Evolutionary conservation across 2,113 vertebrate species (phyloP).

Genomic region (Albula goreensis): DNA sequence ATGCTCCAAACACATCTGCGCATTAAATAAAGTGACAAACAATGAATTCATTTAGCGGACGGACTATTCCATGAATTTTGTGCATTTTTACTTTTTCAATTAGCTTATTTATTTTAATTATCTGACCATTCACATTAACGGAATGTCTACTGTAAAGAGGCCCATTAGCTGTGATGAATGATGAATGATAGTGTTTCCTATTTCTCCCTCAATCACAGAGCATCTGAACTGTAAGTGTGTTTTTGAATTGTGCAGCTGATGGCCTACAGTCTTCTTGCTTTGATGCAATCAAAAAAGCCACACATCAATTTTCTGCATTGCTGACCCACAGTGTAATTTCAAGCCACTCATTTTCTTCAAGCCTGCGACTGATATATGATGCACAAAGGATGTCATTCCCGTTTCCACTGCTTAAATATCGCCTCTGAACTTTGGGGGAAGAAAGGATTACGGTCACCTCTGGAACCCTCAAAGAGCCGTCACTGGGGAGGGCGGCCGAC

Average conservation of each 20-base stretch:
- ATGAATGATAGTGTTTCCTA: neutral
- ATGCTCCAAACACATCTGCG: neutral
- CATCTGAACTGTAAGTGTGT: neutral
- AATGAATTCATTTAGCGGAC: neutral
- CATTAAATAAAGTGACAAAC: neutral
- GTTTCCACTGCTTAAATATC: too few relatives aligned
- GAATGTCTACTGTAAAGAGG: neutral
- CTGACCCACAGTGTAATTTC: too few relatives aligned
- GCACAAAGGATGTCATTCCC: too few relatives aligned
- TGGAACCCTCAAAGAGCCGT: neutral
- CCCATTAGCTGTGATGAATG: neutral
- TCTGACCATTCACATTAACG: neutral
- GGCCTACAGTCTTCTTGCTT: neutral
- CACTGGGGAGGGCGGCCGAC: neutral
- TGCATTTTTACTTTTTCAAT: too few relatives aligned
- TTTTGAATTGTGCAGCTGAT: neutral
- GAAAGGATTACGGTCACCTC: neutral
- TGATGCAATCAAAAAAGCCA: neutral
- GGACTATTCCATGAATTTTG: neutral
- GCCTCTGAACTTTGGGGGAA: neutral
- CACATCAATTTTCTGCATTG: too few relatives aligned
- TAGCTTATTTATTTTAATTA: neutral
- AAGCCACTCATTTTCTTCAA: too few relatives aligned
- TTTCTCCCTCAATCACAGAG: neutral
- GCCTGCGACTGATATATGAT: too few relatives aligned